Evolutionary conservation across 2,113 vertebrate genomes (phyloP).

Genomic region (Erythrocercus mccallii): DNA sequence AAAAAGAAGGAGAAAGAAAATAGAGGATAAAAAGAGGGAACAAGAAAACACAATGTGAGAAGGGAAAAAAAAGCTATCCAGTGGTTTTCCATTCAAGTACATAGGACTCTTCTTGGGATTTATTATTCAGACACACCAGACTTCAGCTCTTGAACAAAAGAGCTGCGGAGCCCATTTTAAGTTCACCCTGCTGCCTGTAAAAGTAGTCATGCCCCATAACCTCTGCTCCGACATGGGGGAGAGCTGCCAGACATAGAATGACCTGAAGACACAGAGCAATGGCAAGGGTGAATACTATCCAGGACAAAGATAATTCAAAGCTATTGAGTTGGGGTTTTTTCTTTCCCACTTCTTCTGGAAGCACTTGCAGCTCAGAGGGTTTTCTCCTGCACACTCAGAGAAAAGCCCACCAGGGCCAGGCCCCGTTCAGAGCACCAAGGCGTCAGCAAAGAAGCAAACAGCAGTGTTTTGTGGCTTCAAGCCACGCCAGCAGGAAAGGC

Average conservation of each 20-base stretch:
- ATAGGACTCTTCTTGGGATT: background rate
- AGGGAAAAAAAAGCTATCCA: background rate
- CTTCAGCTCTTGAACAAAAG: background rate
- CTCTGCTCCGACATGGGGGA: accelerated
- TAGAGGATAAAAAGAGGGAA: background rate
- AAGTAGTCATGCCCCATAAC: background rate
- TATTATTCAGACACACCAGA: background rate
- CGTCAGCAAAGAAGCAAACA: accelerated
- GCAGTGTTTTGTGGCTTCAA: background rate
- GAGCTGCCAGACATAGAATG: accelerated
- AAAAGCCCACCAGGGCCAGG: background rate
- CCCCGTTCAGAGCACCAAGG: background rate
- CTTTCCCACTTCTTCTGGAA: accelerated
- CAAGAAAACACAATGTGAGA: background rate
- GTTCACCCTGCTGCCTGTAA: background rate
- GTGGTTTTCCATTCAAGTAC: background rate
- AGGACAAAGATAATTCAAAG: background rate
- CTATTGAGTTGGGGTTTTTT: background rate
- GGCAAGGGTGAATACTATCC: background rate
- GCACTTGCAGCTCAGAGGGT: background rate
- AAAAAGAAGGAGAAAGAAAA: background rate
- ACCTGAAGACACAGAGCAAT: background rate
- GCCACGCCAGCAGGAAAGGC: background rate
- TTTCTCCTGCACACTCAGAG: background rate
- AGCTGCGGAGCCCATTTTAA: background rate